Base-by-base conservation (phyloP, 2,113 vertebrate genomes). In the Connochaetes taurinus region DNA sequence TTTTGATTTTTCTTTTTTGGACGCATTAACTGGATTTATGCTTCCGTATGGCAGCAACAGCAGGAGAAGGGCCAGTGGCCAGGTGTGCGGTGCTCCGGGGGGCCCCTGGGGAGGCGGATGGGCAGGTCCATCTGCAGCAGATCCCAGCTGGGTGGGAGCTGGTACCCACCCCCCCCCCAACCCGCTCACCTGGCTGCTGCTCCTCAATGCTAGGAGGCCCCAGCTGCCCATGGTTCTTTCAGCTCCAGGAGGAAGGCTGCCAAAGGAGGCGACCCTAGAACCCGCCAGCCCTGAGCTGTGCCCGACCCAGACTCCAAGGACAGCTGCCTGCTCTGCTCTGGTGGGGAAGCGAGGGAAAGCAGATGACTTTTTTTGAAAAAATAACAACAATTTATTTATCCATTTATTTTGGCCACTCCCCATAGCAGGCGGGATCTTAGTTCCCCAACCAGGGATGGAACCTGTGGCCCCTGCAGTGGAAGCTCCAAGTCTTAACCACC, bases 1-100 rank as follows among this genome's bases (percentile, higher is more conserved):
- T 99, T 99, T 98, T 98, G 98, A 97, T 98, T 99, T 98, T 98
- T 96, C 98, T 98, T 91, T 98, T 98, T 97, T 31, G 93, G 98
- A 91, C 0, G 0, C 93, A 93, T 98, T 96, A 97, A 97, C 95
- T 83, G 98, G 97, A 98, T 98, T 98, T 95, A 96, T 98, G 97
- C 93, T 95, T 94, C 95, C 40, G 17, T 40, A 67, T 78, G 80
- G 89, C 4, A 47, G 97, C 31, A 88, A 33, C 0, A 29, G 97
- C 47, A 0, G 95, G 53, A 92, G 83, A 0, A 11, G 88, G 43
- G 4, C 55, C 2, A 31, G 62, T 0, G 3, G 31, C 25, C 43
- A 45, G 90, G 87, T 27, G 2, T n/a, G 31, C 1, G 5, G 21
- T 19, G n/a, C 76, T 62, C 50, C 1, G 0, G n/a, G 27, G 4